phyloP scores from a whole-genome alignment of 2,888 invertebrate species.

The Megaustenia siamemsis region DNA sequence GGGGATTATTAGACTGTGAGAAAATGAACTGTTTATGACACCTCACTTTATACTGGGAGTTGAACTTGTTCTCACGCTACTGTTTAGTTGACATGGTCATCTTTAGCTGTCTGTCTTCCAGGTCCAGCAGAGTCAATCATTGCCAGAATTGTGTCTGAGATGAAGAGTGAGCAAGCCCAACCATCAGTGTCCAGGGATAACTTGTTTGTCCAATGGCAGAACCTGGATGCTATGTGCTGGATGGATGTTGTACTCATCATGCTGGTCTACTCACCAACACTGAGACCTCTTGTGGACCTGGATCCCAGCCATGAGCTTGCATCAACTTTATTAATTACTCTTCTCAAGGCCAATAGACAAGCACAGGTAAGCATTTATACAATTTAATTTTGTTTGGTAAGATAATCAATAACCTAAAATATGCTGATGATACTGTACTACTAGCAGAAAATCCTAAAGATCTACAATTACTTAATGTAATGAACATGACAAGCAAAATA shows the following conservation, averaged over 20 bases:
- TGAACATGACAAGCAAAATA: too few species aligned
- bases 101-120: conserved; percentile 10
- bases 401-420: too few species aligned
- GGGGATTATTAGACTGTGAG: too few species aligned
- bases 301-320: conserved; percentile 54
- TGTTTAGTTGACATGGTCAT: too few species aligned
- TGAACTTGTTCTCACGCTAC: too few species aligned
- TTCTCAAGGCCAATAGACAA: conserved; percentile 69
- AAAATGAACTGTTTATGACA: too few species aligned
- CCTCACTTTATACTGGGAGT: too few species aligned
- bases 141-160: conserved; percentile 30
- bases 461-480: too few species aligned
- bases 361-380: conserved; percentile 62
- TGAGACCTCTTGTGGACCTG: conserved; percentile 59
- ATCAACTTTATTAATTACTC: conserved; percentile 64
- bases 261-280: conserved; percentile 68
- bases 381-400: too few species aligned
- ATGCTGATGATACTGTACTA: too few species aligned
- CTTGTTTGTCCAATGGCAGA: conserved; percentile 75
- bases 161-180: conserved; percentile 15
- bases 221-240: conserved; percentile 78
- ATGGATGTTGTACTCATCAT: conserved; percentile 76
- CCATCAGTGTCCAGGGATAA: conserved; percentile 53
- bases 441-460: too few species aligned
- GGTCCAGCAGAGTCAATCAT: conserved; percentile 37